phyloP scores from a whole-genome alignment of 1,140 invertebrate species.

The Polypedilum vanderplanki region DNA sequence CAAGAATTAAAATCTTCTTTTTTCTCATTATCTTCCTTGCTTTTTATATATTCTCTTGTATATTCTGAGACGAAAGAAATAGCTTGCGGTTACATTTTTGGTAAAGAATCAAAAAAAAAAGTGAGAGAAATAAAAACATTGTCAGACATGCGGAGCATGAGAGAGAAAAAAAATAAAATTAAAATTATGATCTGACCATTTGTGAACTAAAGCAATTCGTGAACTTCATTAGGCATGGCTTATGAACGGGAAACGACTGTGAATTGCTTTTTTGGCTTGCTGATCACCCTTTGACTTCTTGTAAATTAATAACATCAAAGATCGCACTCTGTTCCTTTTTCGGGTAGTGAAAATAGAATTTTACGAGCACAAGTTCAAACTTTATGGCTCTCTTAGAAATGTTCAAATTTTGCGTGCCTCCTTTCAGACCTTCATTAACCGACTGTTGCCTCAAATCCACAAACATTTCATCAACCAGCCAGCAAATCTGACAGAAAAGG shows the following conservation, averaged over 20 bases:
- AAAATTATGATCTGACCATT: conserved; percentile 19
- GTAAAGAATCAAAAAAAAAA: conserved; percentile 36
- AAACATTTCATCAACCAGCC: conserved; percentile 1
- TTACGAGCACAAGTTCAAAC: neutral
- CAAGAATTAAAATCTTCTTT: conserved; percentile 7
- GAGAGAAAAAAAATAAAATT: conserved; percentile 1
- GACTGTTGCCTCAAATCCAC: neutral
- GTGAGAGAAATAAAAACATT: conserved; percentile 16
- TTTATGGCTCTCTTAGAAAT: neutral
- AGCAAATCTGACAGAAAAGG: conserved; percentile 23
- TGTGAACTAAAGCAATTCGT: conserved; percentile 17
- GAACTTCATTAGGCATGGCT: conserved; percentile 16
- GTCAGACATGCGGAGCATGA: conserved; percentile 31
- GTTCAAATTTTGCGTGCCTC: neutral
- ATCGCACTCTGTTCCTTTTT: neutral
- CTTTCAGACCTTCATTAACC: neutral
- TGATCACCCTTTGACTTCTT: neutral
- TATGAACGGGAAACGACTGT: neutral
- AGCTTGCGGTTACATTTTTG: conserved; percentile 33
- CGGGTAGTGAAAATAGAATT: neutral
- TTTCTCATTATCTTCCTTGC: neutral
- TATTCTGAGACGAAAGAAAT: conserved; percentile 23
- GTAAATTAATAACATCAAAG: conserved; percentile 14
- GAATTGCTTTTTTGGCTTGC: neutral
- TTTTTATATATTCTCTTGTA: neutral